Evolutionary conservation across 2,888 invertebrate genomes (phyloP).

Genomic region (Xestia sexstrigata): DNA sequence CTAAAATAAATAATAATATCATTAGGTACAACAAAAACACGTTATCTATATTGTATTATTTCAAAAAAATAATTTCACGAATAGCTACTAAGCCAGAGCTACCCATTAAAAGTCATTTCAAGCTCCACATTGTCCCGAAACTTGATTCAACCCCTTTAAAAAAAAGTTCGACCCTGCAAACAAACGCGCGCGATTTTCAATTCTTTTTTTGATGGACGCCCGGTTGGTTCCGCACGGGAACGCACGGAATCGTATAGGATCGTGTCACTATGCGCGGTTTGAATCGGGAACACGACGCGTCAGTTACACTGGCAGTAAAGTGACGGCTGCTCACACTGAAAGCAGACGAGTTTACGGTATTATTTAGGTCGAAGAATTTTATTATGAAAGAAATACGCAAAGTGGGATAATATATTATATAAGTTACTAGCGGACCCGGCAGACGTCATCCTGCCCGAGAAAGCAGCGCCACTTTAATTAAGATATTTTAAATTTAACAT

Average conservation of each 20-base stretch:
- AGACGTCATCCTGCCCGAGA: too few relatives aligned
- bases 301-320: slow-evolving; percentile 22
- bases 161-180: neutral
- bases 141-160: neutral
- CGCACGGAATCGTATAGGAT: slow-evolving; percentile 1
- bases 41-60: neutral
- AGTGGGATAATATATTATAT: neutral
- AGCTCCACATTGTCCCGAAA: slow-evolving; percentile 6
- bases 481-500: too few relatives aligned
- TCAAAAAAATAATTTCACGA: neutral
- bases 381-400: neutral
- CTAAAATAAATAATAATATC: too few relatives aligned
- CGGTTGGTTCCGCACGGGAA: slow-evolving; percentile 9
- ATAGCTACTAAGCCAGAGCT: neutral
- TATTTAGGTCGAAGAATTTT: slow-evolving; percentile 11
- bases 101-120: neutral
- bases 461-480: too few relatives aligned
- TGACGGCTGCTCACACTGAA: slow-evolving; percentile 1
- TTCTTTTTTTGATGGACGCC: slow-evolving; percentile 21
- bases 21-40: neutral
- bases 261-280: slow-evolving; percentile 35
- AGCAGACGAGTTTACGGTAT: neutral
- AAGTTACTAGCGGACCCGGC: neutral
- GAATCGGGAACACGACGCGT: slow-evolving; percentile 22
- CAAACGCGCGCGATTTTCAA: slow-evolving; percentile 13